These are phyloP conservation scores for Henicopernis longicauda DNA, from an alignment of 2,113 vertebrate species.

Conservation along the genomic window DNA sequence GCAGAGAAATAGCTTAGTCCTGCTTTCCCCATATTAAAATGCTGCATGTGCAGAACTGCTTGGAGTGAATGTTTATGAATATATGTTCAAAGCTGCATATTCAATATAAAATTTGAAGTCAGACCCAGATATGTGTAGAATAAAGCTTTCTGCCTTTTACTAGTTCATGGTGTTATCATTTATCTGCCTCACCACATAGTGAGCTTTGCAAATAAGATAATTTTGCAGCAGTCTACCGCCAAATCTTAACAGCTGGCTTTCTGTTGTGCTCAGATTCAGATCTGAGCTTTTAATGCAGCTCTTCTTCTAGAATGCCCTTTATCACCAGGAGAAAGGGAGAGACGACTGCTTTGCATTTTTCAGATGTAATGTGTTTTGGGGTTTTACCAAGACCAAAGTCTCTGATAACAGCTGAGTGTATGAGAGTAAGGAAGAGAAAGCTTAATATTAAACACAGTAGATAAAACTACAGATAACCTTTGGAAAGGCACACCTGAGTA, in stretches of 20 bases:
- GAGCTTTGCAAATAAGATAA: conserved; percentile 66
- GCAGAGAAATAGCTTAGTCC: background rate
- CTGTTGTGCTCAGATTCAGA: conserved; percentile 42
- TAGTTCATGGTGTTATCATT: conserved; percentile 42
- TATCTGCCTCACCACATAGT: conserved; percentile 40
- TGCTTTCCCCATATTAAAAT: conserved; percentile 43
- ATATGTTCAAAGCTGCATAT: conserved; percentile 47
- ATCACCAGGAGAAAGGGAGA: conserved; percentile 23
- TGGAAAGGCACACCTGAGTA: background rate
- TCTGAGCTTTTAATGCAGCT: conserved; percentile 39
- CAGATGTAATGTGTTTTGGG: conserved; percentile 1
- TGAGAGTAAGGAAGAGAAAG: background rate
- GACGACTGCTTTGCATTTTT: conserved; percentile 35
- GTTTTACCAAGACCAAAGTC: background rate
- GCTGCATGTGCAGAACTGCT: conserved; percentile 15
- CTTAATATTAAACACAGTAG: conserved; percentile 14
- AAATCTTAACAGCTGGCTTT: conserved; percentile 66
- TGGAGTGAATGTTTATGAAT: conserved; percentile 44
- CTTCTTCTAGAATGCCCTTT: conserved; percentile 53
- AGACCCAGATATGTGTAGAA: conserved; percentile 24
- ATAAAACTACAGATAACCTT: conserved; percentile 12
- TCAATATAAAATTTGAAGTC: conserved; percentile 32
- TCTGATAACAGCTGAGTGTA: conserved; percentile 27
- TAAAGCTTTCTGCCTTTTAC: conserved; percentile 34
- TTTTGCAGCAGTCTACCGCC: conserved; percentile 40